Evolutionary conservation across 2,113 vertebrate species (phyloP).

Genomic region (Lipotes vexillifer): DNA sequence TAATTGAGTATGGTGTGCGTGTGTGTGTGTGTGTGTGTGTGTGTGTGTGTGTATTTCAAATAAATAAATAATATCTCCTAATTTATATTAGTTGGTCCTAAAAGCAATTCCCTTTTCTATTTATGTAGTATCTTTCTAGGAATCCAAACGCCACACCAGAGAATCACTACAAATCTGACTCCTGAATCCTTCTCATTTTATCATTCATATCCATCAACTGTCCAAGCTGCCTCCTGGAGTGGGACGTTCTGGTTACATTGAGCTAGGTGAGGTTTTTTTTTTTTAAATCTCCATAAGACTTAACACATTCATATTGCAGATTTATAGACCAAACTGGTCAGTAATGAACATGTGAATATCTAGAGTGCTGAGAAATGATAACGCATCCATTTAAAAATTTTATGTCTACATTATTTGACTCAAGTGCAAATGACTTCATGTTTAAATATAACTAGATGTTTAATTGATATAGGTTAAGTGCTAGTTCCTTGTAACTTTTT

Average conservation of each 20-base stretch:
- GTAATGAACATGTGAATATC: neutral
- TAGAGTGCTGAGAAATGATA: neutral
- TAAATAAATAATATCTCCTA: neutral
- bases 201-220: fast-evolving
- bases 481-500: neutral
- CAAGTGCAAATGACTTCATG: neutral
- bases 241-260: fast-evolving
- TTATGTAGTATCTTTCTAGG: neutral
- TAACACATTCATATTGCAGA: neutral
- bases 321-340: neutral
- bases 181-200: fast-evolving
- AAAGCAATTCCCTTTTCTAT: neutral
- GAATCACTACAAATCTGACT: too few species aligned
- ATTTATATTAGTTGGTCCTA: neutral
- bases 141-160: fast-evolving
- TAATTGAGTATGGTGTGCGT: neutral
- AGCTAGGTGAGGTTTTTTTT: neutral
- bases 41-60: neutral
- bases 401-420: neutral
- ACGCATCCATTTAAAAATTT: neutral
- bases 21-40: fast-evolving
- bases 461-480: neutral
- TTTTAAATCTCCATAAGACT: neutral
- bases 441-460: neutral
- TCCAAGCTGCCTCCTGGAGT: neutral